Evolutionary conservation across 30 jellyfish, hydroid and myxozoan genomes (phyloP).

Genomic region (Aurelia aurita complex sp. Pacific): DNA sequence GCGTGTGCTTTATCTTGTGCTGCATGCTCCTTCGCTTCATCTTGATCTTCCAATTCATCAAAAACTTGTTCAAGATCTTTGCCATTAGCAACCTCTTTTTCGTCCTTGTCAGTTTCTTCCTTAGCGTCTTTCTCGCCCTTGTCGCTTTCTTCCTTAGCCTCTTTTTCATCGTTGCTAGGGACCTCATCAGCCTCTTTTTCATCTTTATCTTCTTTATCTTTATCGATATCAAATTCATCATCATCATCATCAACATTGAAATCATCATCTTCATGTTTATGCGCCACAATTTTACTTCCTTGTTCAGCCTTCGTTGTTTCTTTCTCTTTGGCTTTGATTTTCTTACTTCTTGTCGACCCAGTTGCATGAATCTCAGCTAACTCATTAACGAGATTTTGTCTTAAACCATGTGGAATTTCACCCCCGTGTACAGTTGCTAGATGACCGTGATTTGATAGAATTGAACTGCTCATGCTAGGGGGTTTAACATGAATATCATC

Average conservation of each 20-base stretch:
- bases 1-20: slow-evolving; percentile 15
- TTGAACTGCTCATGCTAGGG: slow-evolving; percentile 35
- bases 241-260: slow-evolving; percentile 70
- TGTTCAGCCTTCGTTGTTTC: slow-evolving; percentile 1
- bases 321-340: not conserved
- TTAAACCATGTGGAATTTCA: slow-evolving; percentile 6
- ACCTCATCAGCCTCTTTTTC: slow-evolving; percentile 47
- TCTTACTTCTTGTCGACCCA: slow-evolving; percentile 20
- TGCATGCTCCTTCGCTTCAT: slow-evolving; percentile 33
- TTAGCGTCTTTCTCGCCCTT: not conserved
- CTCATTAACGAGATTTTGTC: slow-evolving; percentile 25
- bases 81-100: slow-evolving; percentile 43
- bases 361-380: slow-evolving; percentile 36
- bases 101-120: slow-evolving; percentile 18
- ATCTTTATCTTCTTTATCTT: slow-evolving; percentile 50
- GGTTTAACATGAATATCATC: slow-evolving; percentile 53
- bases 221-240: slow-evolving; percentile 66
- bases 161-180: slow-evolving; percentile 47
- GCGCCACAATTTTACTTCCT: not conserved
- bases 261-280: slow-evolving; percentile 31
- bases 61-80: slow-evolving; percentile 41
- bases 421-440: slow-evolving; percentile 1
- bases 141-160: slow-evolving; percentile 20
- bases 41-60: slow-evolving; percentile 44
- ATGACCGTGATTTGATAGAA: slow-evolving; percentile 7